These are phyloP conservation scores for Eupithecia abbreviata DNA, from an alignment of 2,888 invertebrate genomes.

Conservation along the genomic window DNA sequence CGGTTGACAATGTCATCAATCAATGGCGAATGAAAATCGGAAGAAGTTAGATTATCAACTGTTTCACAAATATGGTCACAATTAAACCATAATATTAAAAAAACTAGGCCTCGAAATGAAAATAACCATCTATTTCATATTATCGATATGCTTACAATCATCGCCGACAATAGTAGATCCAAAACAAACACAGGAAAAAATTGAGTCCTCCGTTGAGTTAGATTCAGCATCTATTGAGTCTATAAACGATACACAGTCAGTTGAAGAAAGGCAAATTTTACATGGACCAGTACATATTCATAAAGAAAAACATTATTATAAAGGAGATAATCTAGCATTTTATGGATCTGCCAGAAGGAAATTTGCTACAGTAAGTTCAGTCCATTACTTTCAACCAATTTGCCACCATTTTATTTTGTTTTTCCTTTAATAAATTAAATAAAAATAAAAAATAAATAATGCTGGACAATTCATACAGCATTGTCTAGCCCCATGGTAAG, in stretches of 20 bases:
- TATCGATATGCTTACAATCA: not conserved
- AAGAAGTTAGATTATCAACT: not conserved
- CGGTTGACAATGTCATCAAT: not conserved
- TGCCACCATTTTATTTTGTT: not conserved
- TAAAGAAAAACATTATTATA: not conserved
- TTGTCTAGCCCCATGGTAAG: too few relatives aligned
- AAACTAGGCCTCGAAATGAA: not conserved
- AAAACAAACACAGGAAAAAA: not conserved
- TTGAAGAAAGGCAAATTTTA: not conserved
- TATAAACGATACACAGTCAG: not conserved
- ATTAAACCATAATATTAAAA: not conserved
- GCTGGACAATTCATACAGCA: too few relatives aligned
- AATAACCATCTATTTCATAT: not conserved
- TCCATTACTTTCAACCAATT: not conserved
- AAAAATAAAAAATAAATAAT: too few relatives aligned
- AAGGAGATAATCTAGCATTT: not conserved
- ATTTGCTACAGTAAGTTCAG: conserved; percentile 7
- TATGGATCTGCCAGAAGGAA: conserved; percentile 1
- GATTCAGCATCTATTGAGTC: not conserved
- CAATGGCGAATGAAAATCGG: not conserved
- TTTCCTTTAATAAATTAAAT: too few relatives aligned
- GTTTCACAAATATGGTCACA: not conserved
- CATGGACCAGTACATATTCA: not conserved
- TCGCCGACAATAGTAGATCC: conserved; percentile 9
- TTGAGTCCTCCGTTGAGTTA: not conserved